A percentile compares a stretch with the other conserved stretches of the same genome.
These are phyloP conservation scores for Lepeophtheirus salmonis DNA, from an alignment of 1,140 invertebrate species.

Conservation along the genomic window DNA sequence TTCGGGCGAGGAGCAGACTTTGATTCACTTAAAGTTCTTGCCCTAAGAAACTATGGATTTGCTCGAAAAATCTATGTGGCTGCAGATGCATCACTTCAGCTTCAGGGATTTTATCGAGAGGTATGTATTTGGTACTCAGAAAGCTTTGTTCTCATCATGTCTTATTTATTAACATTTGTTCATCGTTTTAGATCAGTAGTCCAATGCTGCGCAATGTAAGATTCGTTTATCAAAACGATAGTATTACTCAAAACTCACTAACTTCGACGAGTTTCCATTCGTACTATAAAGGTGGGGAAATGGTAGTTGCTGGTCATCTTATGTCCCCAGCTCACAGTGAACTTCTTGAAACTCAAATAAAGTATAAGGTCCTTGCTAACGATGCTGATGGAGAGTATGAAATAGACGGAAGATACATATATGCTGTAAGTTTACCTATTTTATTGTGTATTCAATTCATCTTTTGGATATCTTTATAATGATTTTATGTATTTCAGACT, in stretches of 20 bases:
- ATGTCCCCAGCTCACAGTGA: not conserved
- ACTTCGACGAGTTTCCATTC: conserved; percentile 10
- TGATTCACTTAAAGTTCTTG: conserved; percentile 40
- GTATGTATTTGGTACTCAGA: not conserved
- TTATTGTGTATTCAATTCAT: not conserved
- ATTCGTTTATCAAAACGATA: conserved; percentile 8
- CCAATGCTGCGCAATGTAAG: conserved; percentile 2
- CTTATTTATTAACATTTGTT: not conserved
- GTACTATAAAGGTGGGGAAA: conserved; percentile 11
- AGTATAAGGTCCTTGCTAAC: conserved; percentile 9
- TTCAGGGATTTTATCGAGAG: conserved; percentile 28
- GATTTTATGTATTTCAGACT: not conserved
- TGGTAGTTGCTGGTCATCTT: conserved; percentile 10
- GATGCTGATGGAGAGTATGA: conserved; percentile 1
- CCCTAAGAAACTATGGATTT: conserved; percentile 43
- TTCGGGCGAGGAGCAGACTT: conserved; percentile 48
- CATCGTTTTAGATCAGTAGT: conserved; percentile 6
- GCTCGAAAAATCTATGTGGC: conserved; percentile 49
- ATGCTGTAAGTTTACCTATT: not conserved
- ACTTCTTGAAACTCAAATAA: not conserved
- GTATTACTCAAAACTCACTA: conserved; percentile 9
- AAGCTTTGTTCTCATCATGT: not conserved
- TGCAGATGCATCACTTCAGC: conserved; percentile 43
- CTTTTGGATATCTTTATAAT: not conserved
- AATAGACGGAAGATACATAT: conserved; percentile 6